phyloP scores from a whole-genome alignment of 1,140 invertebrate genomes.

The Plutomurus gul region DNA sequence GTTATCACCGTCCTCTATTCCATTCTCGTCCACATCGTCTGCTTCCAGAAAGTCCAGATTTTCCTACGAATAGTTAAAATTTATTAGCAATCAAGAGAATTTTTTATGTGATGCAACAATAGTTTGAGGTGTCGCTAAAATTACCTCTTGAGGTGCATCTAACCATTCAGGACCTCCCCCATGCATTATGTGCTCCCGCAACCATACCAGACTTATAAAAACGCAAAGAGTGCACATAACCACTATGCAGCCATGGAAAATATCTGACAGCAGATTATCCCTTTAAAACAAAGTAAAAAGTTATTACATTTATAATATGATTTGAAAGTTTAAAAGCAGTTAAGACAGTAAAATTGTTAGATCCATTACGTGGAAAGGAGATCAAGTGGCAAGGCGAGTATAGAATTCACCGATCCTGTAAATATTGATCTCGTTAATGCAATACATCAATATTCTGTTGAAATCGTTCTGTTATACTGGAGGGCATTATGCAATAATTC shows the following conservation, averaged over 20 bases:
- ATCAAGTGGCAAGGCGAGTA: conserved; percentile 85
- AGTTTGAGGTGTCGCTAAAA: no score
- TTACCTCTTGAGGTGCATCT: conserved; percentile 62
- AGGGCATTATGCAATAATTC: no score
- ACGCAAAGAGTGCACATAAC: conserved; percentile 94
- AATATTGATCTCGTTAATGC: no score
- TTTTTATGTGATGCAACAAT: no score
- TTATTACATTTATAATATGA: conserved; percentile 11
- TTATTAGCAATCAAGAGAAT: no score
- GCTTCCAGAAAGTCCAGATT: conserved; percentile 50
- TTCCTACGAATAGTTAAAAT: no score
- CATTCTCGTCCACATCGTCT: conserved; percentile 53
- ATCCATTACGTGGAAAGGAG: conserved; percentile 81
- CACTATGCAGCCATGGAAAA: conserved; percentile 95
- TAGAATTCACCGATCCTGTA: conserved; percentile 77
- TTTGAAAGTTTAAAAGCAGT: neutral
- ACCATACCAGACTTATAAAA: conserved; percentile 96
- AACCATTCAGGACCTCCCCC: conserved; percentile 96
- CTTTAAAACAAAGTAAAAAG: conserved; percentile 57
- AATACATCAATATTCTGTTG: no score
- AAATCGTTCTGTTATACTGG: no score
- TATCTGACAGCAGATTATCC: conserved; percentile 89
- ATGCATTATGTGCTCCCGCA: conserved; percentile 96
- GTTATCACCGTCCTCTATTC: conserved; percentile 47
- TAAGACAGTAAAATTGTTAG: neutral